Conservation (phyloP, 2,888 invertebrate species). For the Trisateles emortualis region DNA sequence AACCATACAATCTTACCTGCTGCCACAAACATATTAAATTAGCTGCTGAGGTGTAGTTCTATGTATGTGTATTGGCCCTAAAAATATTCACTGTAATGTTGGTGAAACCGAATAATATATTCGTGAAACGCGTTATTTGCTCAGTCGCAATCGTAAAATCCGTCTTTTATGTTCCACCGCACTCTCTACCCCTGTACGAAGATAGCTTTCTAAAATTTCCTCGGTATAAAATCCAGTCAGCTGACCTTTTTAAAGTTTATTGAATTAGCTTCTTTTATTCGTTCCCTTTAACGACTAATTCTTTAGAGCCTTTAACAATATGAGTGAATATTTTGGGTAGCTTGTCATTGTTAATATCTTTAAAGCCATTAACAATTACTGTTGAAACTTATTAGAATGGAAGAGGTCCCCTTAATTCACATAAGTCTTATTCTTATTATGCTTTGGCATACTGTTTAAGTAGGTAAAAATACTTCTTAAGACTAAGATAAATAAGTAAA, state of each 20-base stretch:
- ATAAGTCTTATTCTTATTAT: no score
- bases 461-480: no score
- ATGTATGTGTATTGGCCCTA: slow-evolving; percentile 35
- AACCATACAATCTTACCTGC: no score
- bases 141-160: slow-evolving; percentile 51
- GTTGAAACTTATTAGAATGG: no score
- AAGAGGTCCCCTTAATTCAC: no score
- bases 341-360: no score
- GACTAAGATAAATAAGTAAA: no score
- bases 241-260: slow-evolving; percentile 33
- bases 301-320: no score
- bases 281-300: slow-evolving; percentile 21
- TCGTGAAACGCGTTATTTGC: slow-evolving; percentile 46
- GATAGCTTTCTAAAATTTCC: slow-evolving; percentile 42
- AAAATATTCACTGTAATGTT: slow-evolving; percentile 21
- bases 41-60: slow-evolving; percentile 6
- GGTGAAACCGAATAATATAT: slow-evolving; percentile 40
- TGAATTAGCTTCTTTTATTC: slow-evolving; percentile 42
- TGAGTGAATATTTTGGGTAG: no score
- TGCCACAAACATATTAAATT: no score
- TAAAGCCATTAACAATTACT: no score
- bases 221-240: slow-evolving; percentile 38
- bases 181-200: slow-evolving; percentile 22
- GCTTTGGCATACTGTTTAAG: no score
- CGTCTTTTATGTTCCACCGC: slow-evolving; percentile 43